phyloP scores from a whole-genome alignment of 2,888 invertebrate genomes.

The Pycnomerus fuliginosus region DNA sequence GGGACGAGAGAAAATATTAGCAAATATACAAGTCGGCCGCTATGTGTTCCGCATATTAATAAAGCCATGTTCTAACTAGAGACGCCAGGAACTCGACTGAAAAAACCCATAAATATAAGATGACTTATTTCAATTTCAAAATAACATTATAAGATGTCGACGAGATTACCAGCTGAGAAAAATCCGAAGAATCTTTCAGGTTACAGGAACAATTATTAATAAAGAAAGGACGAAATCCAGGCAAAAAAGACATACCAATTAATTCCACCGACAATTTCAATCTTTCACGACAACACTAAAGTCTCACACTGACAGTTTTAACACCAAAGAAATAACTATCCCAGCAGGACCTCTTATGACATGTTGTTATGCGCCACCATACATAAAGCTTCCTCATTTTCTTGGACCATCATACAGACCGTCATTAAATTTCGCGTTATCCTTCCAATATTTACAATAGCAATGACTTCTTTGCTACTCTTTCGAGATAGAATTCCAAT shows the following conservation, averaged over 20 bases:
- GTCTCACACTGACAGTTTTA: slow-evolving; percentile 28
- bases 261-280: slow-evolving; percentile 28
- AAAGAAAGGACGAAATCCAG: neutral
- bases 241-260: slow-evolving; percentile 25
- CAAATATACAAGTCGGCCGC: slow-evolving; percentile 13
- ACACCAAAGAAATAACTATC: slow-evolving; percentile 26
- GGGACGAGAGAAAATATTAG: slow-evolving; percentile 15
- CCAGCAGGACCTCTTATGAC: slow-evolving; percentile 27
- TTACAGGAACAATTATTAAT: slow-evolving; percentile 3
- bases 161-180: slow-evolving; percentile 13
- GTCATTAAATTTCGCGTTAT: too few relatives aligned
- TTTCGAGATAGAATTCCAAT: slow-evolving; percentile 4
- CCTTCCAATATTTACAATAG: too few relatives aligned
- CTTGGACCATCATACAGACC: too few relatives aligned
- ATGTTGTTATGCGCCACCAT: slow-evolving; percentile 20
- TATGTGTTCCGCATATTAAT: slow-evolving; percentile 17
- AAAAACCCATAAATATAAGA: slow-evolving; percentile 21
- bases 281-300: slow-evolving; percentile 27
- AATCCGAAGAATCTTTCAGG: slow-evolving; percentile 6
- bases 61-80: slow-evolving; percentile 13
- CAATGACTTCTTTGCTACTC: too few relatives aligned
- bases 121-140: slow-evolving; percentile 21
- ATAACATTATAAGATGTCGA: slow-evolving; percentile 6
- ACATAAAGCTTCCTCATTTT: slow-evolving; percentile 22
- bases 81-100: slow-evolving; percentile 10